phyloP scores from a whole-genome alignment of 2,888 invertebrate species.

The Chrysolina haemoptera region DNA sequence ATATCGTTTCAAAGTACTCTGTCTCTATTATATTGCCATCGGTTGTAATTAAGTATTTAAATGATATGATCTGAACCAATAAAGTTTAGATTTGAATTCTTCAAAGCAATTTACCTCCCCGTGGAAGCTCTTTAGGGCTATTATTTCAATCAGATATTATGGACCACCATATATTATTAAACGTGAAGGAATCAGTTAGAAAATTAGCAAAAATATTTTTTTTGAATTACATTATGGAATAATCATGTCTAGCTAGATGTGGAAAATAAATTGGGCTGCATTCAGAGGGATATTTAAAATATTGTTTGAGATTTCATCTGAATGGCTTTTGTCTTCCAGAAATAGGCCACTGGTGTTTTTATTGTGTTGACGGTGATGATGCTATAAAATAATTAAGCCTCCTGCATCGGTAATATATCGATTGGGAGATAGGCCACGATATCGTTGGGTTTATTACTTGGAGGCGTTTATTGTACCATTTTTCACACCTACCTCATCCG shows the following conservation, averaged over 20 bases:
- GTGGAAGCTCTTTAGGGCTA: conserved; percentile 45
- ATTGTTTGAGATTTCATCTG: conserved; percentile 37
- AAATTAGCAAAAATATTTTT: conserved; percentile 33
- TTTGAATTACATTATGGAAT: conserved; percentile 25
- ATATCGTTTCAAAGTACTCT: conserved; percentile 48
- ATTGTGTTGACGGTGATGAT: conserved; percentile 51
- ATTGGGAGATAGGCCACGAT: conserved; percentile 47
- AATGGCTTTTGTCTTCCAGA: conserved; percentile 53
- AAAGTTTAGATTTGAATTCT: conserved; percentile 64
- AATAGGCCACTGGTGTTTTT: conserved; percentile 60
- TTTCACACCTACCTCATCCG: conserved; percentile 55
- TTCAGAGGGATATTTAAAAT: conserved; percentile 8
- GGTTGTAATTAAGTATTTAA: conserved; percentile 65
- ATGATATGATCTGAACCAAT: conserved; percentile 63
- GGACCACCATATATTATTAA: conserved; percentile 45
- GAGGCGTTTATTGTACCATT: conserved; percentile 50
- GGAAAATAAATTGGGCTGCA: neutral
- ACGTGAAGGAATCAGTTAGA: conserved; percentile 15
- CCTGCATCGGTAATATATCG: conserved; percentile 57
- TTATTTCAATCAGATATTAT: conserved; percentile 50
- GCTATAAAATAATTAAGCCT: conserved; percentile 63
- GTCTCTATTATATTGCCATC: conserved; percentile 58
- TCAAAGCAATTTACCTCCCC: conserved; percentile 62
- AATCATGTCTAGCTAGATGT: conserved; percentile 30
- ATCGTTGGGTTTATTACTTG: conserved; percentile 50